Percentiles rank a stretch among this genome's conserved stretches.
Evolutionary conservation across 2,888 invertebrate genomes (phyloP).

Genomic region (Brenthis ino): DNA sequence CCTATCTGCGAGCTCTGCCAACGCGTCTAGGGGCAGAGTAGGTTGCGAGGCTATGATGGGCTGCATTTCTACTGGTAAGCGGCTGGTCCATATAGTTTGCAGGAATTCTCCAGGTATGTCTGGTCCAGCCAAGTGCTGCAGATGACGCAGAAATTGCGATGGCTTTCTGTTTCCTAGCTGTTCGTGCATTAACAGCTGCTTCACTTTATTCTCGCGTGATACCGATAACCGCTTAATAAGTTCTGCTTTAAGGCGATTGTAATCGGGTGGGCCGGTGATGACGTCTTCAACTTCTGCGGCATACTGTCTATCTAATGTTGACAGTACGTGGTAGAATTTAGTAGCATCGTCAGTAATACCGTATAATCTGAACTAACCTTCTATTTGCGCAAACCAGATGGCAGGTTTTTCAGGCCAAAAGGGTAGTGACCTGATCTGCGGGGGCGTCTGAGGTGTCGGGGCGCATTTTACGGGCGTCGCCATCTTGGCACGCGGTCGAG

Average conservation of each 20-base stretch:
- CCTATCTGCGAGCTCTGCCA: slow-evolving; percentile 2
- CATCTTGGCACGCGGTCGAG: background rate
- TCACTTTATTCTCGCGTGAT: too few species aligned
- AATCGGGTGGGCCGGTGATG: slow-evolving; percentile 1
- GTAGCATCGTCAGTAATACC: slow-evolving; percentile 31
- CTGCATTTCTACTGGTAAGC: background rate
- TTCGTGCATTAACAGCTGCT: too few species aligned
- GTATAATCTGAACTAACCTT: slow-evolving; percentile 42
- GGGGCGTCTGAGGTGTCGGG: background rate
- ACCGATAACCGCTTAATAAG: too few species aligned
- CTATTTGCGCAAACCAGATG: slow-evolving; percentile 45
- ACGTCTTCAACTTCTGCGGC: slow-evolving; percentile 13
- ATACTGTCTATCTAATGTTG: slow-evolving; percentile 2
- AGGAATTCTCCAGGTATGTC: background rate
- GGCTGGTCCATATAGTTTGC: background rate
- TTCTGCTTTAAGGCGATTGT: slow-evolving; percentile 3
- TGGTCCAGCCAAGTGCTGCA: background rate
- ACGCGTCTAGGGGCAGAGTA: background rate
- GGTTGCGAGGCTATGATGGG: slow-evolving; percentile 10
- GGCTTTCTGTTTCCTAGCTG: too few species aligned
- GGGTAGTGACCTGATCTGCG: slow-evolving; percentile 26
- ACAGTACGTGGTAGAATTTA: slow-evolving; percentile 4
- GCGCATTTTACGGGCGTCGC: background rate
- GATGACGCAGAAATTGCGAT: background rate
- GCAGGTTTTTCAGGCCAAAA: slow-evolving; percentile 44